Evolutionary conservation across 2,113 vertebrate genomes (phyloP), one percentile per base, ranked within the genome.

Genomic region (Hippoglossus stenolepis): DNA sequence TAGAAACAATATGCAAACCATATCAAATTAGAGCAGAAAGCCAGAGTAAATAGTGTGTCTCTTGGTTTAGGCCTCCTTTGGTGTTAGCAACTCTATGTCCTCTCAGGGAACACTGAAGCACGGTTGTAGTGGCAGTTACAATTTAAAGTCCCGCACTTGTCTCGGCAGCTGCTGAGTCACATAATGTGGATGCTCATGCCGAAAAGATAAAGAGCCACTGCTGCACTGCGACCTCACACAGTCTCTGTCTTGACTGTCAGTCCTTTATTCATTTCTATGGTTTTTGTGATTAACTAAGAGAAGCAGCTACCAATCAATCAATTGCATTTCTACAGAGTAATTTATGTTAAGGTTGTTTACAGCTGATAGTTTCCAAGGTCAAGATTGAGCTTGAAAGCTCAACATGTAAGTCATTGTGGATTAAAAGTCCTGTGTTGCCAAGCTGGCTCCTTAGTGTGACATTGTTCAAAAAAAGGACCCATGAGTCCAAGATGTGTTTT

Each of bases 51-150:
- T 31, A 31, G 31, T 77, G 80, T 90, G 85, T 81, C 63, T 90
- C 85, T 87, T 73, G 90, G 91, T 90, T 65, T 21, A 87, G 91
- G 90, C 91, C 17, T 61, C 35, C 61, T 74, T 88, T 82, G 77
- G 92, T 66, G 49, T 80, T 53, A 54, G 61, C 38, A 43, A 21
- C 60, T 62, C 72, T 3, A 9, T 5, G 49, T 74, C 38, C 23
- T 71, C 45, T 51, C 24, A 43, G 24, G 70, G 40, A 61, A 70
- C 40, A 53, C 61, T 54, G 59, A 26, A 20, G 43, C 14, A 45
- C 43, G 43, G 26, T 20, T 56, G 40, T 10, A 24, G 35, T 31
- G 45, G 21, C 35, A 54, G 21, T 23, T 66, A 53, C 21, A 51
- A 14, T 62, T 53, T 53, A 31, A 58, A 40, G 53, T 59, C 43